Percentiles rank a stretch among this genome's conserved stretches.
These are phyloP conservation scores for Setipinna tenuifilis DNA, from an alignment of 2,797 vertebrate species.

Conservation along the genomic window DNA sequence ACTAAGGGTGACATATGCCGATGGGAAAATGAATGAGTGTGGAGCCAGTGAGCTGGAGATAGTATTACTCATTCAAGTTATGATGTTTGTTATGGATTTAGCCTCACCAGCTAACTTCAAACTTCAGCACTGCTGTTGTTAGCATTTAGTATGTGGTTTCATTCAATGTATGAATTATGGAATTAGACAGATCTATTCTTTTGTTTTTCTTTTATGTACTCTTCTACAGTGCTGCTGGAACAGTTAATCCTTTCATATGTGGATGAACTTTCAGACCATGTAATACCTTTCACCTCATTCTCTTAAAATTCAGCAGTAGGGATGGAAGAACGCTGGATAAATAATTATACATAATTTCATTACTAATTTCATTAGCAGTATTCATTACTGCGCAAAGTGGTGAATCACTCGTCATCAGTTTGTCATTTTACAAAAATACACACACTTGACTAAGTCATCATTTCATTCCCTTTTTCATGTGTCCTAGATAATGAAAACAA, in stretches of 20 bases:
- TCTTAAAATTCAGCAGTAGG: not conserved
- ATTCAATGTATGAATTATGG: not conserved
- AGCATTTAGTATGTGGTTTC: not conserved
- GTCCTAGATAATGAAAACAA: not conserved
- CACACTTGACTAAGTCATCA: not conserved
- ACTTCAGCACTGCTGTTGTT: not conserved
- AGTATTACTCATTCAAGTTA: not conserved
- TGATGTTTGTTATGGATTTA: not conserved
- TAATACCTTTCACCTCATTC: not conserved
- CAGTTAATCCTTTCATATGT: not conserved
- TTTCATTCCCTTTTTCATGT: not conserved
- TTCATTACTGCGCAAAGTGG: not conserved
- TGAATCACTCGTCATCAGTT: not conserved
- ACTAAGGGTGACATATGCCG: not conserved
- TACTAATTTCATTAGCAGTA: not conserved
- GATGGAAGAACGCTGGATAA: not conserved
- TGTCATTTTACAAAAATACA: not conserved
- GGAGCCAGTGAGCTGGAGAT: not conserved
- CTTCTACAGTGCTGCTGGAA: not conserved
- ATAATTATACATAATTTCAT: not conserved
- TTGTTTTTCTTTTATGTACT: not conserved
- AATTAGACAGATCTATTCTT: not conserved
- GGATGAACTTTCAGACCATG: not conserved
- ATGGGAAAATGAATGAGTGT: not conserved
- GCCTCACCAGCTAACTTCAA: not conserved